Percentiles rank a stretch among this genome's conserved stretches.
Conservation (phyloP, 2,888 invertebrate genomes). For the Dynastes maya region DNA sequence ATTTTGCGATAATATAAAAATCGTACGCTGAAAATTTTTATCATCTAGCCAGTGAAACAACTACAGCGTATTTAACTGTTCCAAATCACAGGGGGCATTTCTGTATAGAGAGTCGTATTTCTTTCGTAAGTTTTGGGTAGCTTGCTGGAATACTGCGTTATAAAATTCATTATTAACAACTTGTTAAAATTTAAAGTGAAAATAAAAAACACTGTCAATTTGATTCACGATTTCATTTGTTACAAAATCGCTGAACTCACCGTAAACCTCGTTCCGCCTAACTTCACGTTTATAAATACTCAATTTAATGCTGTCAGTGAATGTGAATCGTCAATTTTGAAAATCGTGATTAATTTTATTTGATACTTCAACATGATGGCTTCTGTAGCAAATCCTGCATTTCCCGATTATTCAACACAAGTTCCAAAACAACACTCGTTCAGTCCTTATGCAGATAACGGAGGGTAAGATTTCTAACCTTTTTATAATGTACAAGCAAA, state of each 20-base stretch:
- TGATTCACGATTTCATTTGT: too few relatives aligned
- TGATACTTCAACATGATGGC: slow-evolving; percentile 7
- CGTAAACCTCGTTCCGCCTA: too few relatives aligned
- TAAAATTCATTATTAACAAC: too few relatives aligned
- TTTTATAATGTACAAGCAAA: neutral
- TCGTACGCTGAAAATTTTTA: too few relatives aligned
- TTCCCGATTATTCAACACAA: slow-evolving; percentile 64
- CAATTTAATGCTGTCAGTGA: slow-evolving; percentile 6
- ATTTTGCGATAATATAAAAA: too few relatives aligned
- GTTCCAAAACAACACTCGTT: slow-evolving; percentile 72
- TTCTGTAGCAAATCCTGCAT: slow-evolving; percentile 56
- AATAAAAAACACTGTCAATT: too few relatives aligned
- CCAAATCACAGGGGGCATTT: too few relatives aligned
- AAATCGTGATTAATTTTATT: neutral
- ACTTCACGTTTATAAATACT: neutral
- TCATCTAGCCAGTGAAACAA: too few relatives aligned
- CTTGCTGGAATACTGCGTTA: neutral
- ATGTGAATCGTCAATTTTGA: slow-evolving; percentile 41
- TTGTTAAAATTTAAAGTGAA: too few relatives aligned
- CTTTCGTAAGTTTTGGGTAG: neutral
- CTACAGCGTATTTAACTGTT: too few relatives aligned
- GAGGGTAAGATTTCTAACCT: slow-evolving; percentile 75
- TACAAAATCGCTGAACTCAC: too few relatives aligned
- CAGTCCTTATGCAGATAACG: slow-evolving; percentile 83
- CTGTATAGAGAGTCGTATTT: too few relatives aligned